phyloP scores from a whole-genome alignment of 2,113 vertebrate genomes.

The Pimephales promelas region DNA sequence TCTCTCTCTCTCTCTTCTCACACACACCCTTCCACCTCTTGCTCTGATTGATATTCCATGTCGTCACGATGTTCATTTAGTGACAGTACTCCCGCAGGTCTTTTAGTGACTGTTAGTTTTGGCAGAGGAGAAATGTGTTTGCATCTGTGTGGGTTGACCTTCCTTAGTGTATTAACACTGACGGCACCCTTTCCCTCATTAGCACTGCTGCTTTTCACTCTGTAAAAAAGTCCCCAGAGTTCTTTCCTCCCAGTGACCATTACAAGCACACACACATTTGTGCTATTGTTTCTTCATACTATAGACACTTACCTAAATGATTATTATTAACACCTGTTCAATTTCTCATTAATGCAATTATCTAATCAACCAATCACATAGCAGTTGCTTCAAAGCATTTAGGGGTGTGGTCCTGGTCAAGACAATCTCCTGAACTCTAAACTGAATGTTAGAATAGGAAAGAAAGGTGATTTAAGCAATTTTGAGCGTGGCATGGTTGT shows the following conservation, averaged over 20 bases:
- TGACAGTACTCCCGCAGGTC: conserved; percentile 32
- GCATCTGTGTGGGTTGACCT: conserved; percentile 30
- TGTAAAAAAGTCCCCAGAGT: conserved; percentile 29
- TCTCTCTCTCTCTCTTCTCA: conserved; percentile 38
- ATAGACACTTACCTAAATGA: too few species aligned
- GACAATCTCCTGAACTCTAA: too few species aligned
- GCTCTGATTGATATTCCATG: conserved; percentile 35
- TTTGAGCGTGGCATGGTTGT: too few species aligned
- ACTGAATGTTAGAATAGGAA: too few species aligned
- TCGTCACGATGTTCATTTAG: conserved; percentile 25
- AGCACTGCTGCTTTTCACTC: conserved; percentile 29
- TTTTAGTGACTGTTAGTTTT: conserved; percentile 14
- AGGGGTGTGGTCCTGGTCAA: too few species aligned
- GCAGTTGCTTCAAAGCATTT: too few species aligned
- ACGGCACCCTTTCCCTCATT: conserved; percentile 20
- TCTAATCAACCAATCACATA: too few species aligned
- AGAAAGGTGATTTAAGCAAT: too few species aligned
- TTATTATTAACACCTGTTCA: too few species aligned
- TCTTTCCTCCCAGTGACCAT: conserved; percentile 50
- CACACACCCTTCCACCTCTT: conserved; percentile 5
- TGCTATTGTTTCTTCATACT: neutral
- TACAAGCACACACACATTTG: neutral
- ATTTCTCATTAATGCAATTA: too few species aligned
- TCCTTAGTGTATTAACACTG: conserved; percentile 32
- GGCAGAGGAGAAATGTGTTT: conserved; percentile 15